Base-by-base conservation (phyloP, 2,797 vertebrate species). In the Bufotes viridis region DNA sequence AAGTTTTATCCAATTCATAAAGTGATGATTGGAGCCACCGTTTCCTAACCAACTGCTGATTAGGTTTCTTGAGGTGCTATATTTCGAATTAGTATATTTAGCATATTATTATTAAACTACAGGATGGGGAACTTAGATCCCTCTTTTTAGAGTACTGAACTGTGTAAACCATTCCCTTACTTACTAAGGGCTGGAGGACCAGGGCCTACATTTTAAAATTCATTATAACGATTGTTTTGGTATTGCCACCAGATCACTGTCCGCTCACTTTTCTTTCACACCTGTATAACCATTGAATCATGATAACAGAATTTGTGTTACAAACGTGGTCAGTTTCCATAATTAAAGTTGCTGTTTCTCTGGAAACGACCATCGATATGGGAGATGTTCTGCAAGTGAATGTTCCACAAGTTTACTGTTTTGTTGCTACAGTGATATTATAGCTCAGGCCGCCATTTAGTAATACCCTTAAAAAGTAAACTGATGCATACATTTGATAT, bases 381-480 rank as follows among this genome's bases (percentile, higher is more conserved):
- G 74, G 74, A 88, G 75, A 84, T 74, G 53, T 57, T 78, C 76
- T 84, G 81, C n/a, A 88, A 26, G 26, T n/a, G 51, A 84, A 80
- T 84, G 34, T 13, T 88, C 81, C 53, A 49, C 57, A 75, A 24
- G 8, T n/a, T 10, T 29, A 29, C 7, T 9, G 3, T 20, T 49
- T 49, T 11, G 18, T 3, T 49, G 18, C 2, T 22, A 10, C 11
- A 29, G 15, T 65, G 7, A n/a, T 82, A 34, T 51, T 34, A 82
- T 26, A 15, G 10, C 69, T n/a, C n/a, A 70, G 24, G 22, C 49
- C 13, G 1, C 20, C 0, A 20, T 74, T 20, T 74, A 9, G 34
- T 49, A 1, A 18, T 6, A 42, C 7, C 12, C 26, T 7, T 17
- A 72, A 34, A 18, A 17, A 18, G 7, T 72, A 42, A 42, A 72